Base-by-base conservation (phyloP, 2,113 vertebrate genomes). In the Bujurquina vittata region DNA sequence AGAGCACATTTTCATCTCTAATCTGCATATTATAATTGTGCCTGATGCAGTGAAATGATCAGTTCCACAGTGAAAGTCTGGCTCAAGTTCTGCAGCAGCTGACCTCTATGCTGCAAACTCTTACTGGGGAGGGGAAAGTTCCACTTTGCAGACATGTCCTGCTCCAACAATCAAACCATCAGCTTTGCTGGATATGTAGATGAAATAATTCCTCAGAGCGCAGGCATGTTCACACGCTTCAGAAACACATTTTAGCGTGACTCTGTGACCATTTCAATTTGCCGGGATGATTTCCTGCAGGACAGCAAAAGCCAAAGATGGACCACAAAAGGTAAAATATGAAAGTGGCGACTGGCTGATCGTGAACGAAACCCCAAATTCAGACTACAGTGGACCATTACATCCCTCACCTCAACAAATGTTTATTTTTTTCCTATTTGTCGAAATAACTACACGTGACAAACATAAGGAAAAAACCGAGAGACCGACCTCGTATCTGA, bases 21-120 rank as follows among this genome's bases (percentile, higher is more conserved):
- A 65, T 87, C 63, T 87, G 72, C 83, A 75, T 87, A 77, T 82
- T 23, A n/a, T 82, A 85, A 83, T 87, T 77, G 74, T 8, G 43
- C 10, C 29, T 56, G 62, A 7, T n/a, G 26, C 58, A 4, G 17
- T 31, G 72, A 65, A 84, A 76, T 79, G 0, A 81, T 75, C 74
- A 6, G 23, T 3, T 56, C 52, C 43, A 23, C 69, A 10, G 74
- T 72, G 65, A 72, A 40, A 72, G 43, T 31, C 23, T 72, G 2
- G 5, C 43, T 1, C 15, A 26, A 69, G 43, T 72, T 43, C 17
- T 69, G 65, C 23, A 72, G 65, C 65, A 52, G 65, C 31, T 6
- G 10, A 52, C 43, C 12, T 52, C 31, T 72, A 72, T 18, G 31
- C 17, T 52, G 26, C 43, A 31, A 72, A 72, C 43, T 52, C 23